Evolutionary conservation across 1,140 invertebrate species (phyloP).

Genomic region (Mylabris phalerata): DNA sequence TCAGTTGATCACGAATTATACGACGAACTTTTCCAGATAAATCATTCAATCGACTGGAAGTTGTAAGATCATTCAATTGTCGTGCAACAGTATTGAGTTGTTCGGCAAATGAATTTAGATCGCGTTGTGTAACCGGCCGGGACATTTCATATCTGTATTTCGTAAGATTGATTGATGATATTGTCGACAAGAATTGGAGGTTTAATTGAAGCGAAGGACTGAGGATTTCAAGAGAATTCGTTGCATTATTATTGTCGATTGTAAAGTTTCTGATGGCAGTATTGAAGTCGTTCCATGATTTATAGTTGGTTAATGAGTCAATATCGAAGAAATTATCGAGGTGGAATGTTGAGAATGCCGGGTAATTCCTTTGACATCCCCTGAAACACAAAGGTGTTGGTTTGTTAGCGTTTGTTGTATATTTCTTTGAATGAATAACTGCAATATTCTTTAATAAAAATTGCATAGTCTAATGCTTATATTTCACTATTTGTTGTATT

Average conservation of each 20-base stretch:
- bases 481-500: too few relatives aligned
- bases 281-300: conserved; percentile 54
- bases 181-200: conserved; percentile 54
- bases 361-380: conserved; percentile 60
- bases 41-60: conserved; percentile 58
- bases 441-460: not conserved
- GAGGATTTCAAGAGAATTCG: conserved; percentile 43
- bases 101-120: conserved; percentile 63
- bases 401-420: not conserved
- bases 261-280: conserved; percentile 43
- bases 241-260: conserved; percentile 42
- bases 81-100: conserved; percentile 66
- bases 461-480: not conserved
- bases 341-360: conserved; percentile 64
- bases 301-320: conserved; percentile 47
- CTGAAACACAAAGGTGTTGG: conserved; percentile 41
- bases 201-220: conserved; percentile 51
- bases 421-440: not conserved
- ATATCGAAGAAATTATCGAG: conserved; percentile 44
- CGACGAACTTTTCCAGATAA: conserved; percentile 56
- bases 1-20: conserved; percentile 54
- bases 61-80: conserved; percentile 61
- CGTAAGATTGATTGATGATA: conserved; percentile 60
- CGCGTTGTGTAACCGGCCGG: conserved; percentile 62
- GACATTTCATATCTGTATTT: conserved; percentile 54